Conservation (phyloP, 2,888 invertebrate species). For the Pecten maximus region DNA sequence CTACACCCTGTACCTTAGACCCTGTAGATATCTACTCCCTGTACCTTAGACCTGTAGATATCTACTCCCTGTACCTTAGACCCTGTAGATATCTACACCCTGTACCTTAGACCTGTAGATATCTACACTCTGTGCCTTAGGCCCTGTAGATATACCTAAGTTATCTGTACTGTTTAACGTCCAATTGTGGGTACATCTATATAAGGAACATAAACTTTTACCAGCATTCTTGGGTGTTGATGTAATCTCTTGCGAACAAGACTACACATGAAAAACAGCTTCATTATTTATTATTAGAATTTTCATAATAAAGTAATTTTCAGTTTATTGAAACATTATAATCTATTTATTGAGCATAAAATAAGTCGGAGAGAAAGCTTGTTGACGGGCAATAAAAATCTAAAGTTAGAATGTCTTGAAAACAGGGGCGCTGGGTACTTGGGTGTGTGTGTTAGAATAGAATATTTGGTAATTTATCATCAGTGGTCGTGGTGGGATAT, state of each 20-base stretch:
- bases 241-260: background rate
- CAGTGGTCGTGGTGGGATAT: background rate
- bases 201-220: background rate
- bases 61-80: too few relatives aligned
- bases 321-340: conserved; percentile 32
- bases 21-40: too few relatives aligned
- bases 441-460: background rate
- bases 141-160: background rate
- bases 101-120: background rate
- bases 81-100: background rate
- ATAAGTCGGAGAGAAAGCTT: background rate
- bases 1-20: too few relatives aligned
- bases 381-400: conserved; percentile 31
- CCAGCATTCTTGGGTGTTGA: background rate
- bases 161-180: background rate
- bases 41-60: too few relatives aligned
- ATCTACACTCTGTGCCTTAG: too few relatives aligned
- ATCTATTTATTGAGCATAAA: conserved; percentile 29
- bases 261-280: background rate
- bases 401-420: background rate
- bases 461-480: conserved; percentile 26
- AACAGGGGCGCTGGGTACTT: conserved; percentile 23
- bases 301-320: conserved; percentile 35
- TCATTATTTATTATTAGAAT: conserved; percentile 29
- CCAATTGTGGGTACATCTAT: background rate